These are phyloP conservation scores for Drosophila micromelanica DNA, from an alignment of 1,140 invertebrate genomes.

Conservation along the genomic window DNA sequence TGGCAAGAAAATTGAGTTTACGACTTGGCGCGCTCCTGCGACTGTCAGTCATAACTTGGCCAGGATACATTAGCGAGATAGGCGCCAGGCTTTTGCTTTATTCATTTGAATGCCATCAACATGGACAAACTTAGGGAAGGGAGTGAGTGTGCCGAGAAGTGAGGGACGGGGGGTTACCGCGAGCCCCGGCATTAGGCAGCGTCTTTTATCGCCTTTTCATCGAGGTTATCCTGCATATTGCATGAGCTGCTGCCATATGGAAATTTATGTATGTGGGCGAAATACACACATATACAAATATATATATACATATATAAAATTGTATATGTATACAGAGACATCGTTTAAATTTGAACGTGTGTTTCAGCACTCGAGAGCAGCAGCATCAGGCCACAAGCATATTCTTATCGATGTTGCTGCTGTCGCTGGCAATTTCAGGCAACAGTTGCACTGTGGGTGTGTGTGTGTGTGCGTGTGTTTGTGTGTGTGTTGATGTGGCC, in stretches of 20 bases:
- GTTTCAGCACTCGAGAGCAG: conserved; percentile 42
- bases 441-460: conserved; percentile 26
- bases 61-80: conserved; percentile 69
- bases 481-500: conserved; percentile 60
- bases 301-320: background rate
- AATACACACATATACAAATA: conserved; percentile 6
- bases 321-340: conserved; percentile 23
- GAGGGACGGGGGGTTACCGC: background rate
- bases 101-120: conserved; percentile 69
- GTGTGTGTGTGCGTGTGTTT: conserved; percentile 32
- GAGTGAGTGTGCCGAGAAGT: background rate
- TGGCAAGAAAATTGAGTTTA: conserved; percentile 67
- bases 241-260: conserved; percentile 76
- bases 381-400: conserved; percentile 53
- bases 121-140: conserved; percentile 4
- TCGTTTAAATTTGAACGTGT: conserved; percentile 80
- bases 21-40: conserved; percentile 57
- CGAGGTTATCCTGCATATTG: conserved; percentile 78
- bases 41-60: conserved; percentile 77
- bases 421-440: conserved; percentile 44
- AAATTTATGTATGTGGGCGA: conserved; percentile 59
- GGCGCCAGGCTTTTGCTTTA: conserved; percentile 52
- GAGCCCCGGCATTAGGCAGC: conserved; percentile 58
- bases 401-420: conserved; percentile 62
- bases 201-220: conserved; percentile 81